phyloP scores from a whole-genome alignment of 2,797 vertebrate species.

The Discoglossus pictus region DNA sequence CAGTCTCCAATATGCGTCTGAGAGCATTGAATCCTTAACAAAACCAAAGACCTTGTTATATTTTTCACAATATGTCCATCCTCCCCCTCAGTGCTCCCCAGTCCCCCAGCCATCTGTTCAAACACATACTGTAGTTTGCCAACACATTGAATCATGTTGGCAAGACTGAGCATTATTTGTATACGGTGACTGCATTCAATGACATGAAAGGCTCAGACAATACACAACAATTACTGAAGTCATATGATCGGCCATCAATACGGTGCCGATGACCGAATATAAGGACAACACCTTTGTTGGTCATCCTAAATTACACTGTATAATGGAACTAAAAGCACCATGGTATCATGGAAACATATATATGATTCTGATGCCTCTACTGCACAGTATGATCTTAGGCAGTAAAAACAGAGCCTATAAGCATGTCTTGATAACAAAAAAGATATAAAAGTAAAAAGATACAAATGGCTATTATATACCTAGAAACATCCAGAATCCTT shows the following conservation, averaged over 20 bases:
- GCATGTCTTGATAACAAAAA: no score
- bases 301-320: conserved; percentile 25
- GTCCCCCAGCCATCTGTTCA: conserved; percentile 34
- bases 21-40: neutral
- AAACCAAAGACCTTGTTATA: neutral
- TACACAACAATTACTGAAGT: conserved; percentile 19
- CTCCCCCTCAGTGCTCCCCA: conserved; percentile 1
- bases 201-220: neutral
- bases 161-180: conserved; percentile 24
- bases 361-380: neutral
- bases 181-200: neutral
- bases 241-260: conserved; percentile 29
- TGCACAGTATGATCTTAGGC: neutral
- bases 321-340: conserved; percentile 2
- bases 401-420: no score
- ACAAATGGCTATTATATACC: no score
- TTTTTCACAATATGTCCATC: conserved; percentile 1
- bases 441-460: no score
- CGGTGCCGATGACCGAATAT: conserved; percentile 24
- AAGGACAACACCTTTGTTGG: conserved; percentile 14
- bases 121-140: conserved; percentile 9
- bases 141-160: conserved; percentile 16
- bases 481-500: no score
- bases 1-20: no score
- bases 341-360: neutral